Base-by-base conservation (phyloP, 2,113 vertebrate genomes). In the Embiotoca jacksoni region DNA sequence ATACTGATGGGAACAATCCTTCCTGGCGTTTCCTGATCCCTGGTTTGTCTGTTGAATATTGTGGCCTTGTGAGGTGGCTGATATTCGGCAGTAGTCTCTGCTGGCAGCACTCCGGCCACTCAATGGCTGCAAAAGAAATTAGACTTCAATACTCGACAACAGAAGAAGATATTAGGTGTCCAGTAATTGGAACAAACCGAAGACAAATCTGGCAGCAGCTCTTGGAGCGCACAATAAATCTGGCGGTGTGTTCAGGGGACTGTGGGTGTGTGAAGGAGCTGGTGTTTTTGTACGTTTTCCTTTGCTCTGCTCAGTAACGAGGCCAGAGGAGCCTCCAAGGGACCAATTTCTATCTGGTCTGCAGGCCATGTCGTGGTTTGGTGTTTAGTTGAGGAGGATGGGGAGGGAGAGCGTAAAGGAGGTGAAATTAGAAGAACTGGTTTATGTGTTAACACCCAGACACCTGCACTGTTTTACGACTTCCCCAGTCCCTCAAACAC, bases 321-420 rank as follows among this genome's bases (percentile, higher is more conserved):
- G 86, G 59, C 75, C 64, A 61, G 6, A 14, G 33, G 7, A 32
- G 77, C 73, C 91, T 84, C 82, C 64, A 60, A 65, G 89, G 88
- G 85, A 87, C 89, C 82, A 88, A 91, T 91, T 92, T 87, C 74
- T 59, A 60, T 83, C 83, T 76, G 78, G 59, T 87, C 80, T 76
- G 36, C 36, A 49, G 62, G 72, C 87, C 69, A 64, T 65, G 72
- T 60, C 15, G 15, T 75, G 35, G 72, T 72, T 86, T 70, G 76
- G 65, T 85, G 78, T 89, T 90, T 44, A 77, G 47, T 57, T 66
- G 68, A 72, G 73, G 73, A 76, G 61, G 41, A 56, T 32, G 72
- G 56, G 50, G 60, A 82, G 50, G 39, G 32, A 47, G 56, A 68
- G 37, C 23, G 72, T 54, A 78, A 61, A 73, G 78, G 50, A 64